These are phyloP conservation scores for Phacellophora camtschatica DNA, from an alignment of 30 jellyfish, hydroid and myxozoan genomes.

Conservation along the genomic window DNA sequence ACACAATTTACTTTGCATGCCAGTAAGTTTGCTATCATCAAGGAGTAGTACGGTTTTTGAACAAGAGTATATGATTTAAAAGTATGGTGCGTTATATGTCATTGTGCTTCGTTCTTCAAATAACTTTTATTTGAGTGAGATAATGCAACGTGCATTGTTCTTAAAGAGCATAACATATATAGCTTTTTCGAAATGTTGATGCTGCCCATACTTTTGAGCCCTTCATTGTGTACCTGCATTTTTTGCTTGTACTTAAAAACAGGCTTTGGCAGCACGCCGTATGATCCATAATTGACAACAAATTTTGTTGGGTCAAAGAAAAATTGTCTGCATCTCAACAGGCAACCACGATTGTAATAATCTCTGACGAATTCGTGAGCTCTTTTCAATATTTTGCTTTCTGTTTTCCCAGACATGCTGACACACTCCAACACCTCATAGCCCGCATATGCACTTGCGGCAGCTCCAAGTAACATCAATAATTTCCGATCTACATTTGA, in stretches of 20 bases:
- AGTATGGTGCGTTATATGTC: too few species aligned
- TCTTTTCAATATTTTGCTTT: not conserved
- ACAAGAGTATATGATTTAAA: too few species aligned
- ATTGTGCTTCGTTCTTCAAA: too few species aligned
- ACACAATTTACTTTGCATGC: too few species aligned
- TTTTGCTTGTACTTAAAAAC: conserved; percentile 66
- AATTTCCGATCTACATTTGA: conserved; percentile 25
- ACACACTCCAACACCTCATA: conserved; percentile 47
- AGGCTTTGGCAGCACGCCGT: conserved; percentile 83
- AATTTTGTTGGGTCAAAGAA: conserved; percentile 7
- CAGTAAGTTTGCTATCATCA: too few species aligned
- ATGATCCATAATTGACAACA: conserved; percentile 93
- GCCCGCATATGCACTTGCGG: conserved; percentile 42
- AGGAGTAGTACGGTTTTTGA: too few species aligned
- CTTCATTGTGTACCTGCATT: conserved; percentile 82
- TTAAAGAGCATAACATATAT: too few species aligned
- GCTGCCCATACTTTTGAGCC: too few species aligned
- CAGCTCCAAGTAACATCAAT: conserved; percentile 28
- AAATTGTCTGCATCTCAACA: conserved; percentile 45
- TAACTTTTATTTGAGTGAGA: too few species aligned
- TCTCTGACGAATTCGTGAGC: conserved; percentile 60
- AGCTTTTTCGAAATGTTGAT: too few species aligned
- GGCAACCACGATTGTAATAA: conserved; percentile 76
- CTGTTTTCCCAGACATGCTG: conserved; percentile 63
- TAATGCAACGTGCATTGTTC: too few species aligned